Base-by-base conservation (phyloP, 2,797 vertebrate species). In the Sebastes taczanowskii region DNA sequence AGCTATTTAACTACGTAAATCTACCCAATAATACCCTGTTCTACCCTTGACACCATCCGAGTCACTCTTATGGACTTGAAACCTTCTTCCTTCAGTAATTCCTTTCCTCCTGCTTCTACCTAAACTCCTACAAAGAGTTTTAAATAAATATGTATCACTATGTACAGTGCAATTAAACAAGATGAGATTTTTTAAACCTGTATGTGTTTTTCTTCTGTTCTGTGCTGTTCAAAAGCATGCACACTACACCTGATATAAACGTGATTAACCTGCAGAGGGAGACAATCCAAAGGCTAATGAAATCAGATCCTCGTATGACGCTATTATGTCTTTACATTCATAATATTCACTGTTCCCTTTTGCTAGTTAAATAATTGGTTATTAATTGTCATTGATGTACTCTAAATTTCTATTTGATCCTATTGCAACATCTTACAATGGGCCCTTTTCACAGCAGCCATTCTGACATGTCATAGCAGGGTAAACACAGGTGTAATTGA, bases 121-220 rank as follows among this genome's bases (percentile, higher is more conserved):
- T 60, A 38, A 82, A 71, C 22, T 58, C 56, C 63, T 79, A 60
- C 35, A 22, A 66, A 75, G 22, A 61, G 46, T 77, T 80, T 63
- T 69, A 81, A 85, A 78, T 3, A 82, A 74, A 78, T 6, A 69
- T 84, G 53, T 78, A 80, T 74, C 18, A 81, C 56, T 53, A 68
- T 88, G 58, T 81, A 85, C 63, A 84, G 64, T 71, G 66, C 85
- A 72, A 90, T 85, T 91, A 93, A 91, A 91, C 16, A 11, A 59
- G 32, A 38, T 74, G 11, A 34, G 22, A 63, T 77, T 81, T 80
- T 81, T 74, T 32, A 7, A 69, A 80, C 9, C 49, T 80, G 32
- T 71, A 27, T 63, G 13, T 71, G 34, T 73, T 68, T 65, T 42
- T 49, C 7, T 67, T 71, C 61, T 78, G 14, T 34, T 34, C 32